Evolutionary conservation across 2,113 vertebrate species (phyloP).

Genomic region (Lepisosteus osseus): DNA sequence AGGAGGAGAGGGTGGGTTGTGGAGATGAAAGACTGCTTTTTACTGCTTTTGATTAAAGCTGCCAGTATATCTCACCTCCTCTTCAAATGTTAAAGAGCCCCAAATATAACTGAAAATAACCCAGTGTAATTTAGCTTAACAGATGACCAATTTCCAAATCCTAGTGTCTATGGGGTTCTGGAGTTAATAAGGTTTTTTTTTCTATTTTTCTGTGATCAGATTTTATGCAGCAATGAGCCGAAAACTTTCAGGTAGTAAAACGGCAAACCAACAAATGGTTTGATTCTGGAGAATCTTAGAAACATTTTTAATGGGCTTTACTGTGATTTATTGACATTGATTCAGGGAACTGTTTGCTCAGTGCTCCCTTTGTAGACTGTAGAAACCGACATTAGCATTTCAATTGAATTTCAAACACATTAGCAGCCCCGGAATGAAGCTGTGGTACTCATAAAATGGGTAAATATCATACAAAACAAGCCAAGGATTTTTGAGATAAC

Average conservation of each 20-base stretch:
- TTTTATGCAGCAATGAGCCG: constrained; percentile 25
- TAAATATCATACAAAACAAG: too few relatives aligned
- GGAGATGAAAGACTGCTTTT: background rate
- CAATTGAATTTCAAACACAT: constrained; percentile 15
- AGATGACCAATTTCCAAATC: too few relatives aligned
- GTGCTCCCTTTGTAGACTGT: constrained; percentile 38
- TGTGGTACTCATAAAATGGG: too few relatives aligned
- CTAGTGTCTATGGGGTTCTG: too few relatives aligned
- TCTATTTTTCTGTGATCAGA: too few relatives aligned
- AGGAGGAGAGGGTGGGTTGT: too few relatives aligned
- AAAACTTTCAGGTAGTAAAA: constrained; percentile 55
- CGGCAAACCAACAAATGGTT: constrained; percentile 18
- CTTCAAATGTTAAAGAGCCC: too few relatives aligned
- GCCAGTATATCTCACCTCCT: background rate
- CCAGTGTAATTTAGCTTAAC: too few relatives aligned
- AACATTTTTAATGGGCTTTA: constrained; percentile 27
- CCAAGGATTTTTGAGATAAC: too few relatives aligned
- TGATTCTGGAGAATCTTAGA: too few relatives aligned
- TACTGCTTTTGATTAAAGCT: background rate
- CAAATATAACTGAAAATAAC: too few relatives aligned
- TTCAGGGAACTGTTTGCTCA: background rate
- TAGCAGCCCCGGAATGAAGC: constrained; percentile 10
- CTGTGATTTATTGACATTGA: constrained; percentile 42
- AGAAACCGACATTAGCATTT: constrained; percentile 42
- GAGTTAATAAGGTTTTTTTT: too few relatives aligned